Conservation (phyloP, 2,888 invertebrate species). For the Eristalinus sepulchralis region DNA sequence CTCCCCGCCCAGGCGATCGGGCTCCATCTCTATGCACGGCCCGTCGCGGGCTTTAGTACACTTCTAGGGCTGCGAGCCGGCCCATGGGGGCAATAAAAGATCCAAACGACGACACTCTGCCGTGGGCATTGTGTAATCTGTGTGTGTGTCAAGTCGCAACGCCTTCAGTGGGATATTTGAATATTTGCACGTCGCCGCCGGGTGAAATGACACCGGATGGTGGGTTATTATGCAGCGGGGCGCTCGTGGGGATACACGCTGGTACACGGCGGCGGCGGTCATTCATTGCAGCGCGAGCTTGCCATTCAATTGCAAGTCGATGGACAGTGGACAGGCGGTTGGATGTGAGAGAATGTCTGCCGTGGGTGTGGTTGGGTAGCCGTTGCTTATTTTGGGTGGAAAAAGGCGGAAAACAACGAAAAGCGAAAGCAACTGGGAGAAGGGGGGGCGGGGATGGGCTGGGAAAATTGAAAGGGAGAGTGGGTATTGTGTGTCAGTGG, state of each 20-base stretch:
- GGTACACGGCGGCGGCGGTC: not conserved
- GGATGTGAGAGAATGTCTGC: not conserved
- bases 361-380: not conserved
- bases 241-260: not conserved
- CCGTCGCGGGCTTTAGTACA: not conserved
- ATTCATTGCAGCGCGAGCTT: not conserved
- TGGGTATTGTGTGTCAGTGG: not conserved
- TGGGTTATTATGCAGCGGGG: conserved; percentile 39
- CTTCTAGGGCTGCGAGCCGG: not conserved
- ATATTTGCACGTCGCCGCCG: conserved; percentile 59
- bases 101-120: conserved; percentile 29
- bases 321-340: not conserved
- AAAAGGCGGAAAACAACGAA: not conserved
- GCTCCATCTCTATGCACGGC: not conserved
- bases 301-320: not conserved
- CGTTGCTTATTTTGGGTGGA: not conserved
- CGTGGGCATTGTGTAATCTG: conserved; percentile 59
- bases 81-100: conserved; percentile 32
- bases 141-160: conserved; percentile 13
- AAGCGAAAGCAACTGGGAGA: not conserved
- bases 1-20: not conserved
- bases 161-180: conserved; percentile 57
- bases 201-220: conserved; percentile 63
- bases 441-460: not conserved
- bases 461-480: not conserved